A percentile compares a stretch with the other conserved stretches of the same genome.
Evolutionary conservation across 2,113 vertebrate genomes (phyloP).

Genomic region (Sterna hirundo): DNA sequence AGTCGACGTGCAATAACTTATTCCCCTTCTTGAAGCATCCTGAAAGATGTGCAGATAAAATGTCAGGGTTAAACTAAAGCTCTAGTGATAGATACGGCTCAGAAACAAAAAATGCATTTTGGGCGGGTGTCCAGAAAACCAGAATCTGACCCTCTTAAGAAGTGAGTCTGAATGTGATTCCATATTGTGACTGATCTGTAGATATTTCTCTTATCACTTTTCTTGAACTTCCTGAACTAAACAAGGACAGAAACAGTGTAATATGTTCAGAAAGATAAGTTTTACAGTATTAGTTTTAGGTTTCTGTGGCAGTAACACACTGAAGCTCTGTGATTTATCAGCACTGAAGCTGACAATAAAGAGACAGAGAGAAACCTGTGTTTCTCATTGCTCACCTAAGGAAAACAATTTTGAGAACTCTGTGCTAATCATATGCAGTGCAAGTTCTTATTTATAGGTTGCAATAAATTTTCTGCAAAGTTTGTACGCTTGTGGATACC

Average conservation of each 20-base stretch:
- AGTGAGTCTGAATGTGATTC: not conserved
- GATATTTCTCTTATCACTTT: not conserved
- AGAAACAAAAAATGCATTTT: not conserved
- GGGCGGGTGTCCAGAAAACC: not conserved
- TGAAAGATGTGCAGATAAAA: not conserved
- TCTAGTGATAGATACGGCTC: not conserved
- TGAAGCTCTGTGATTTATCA: not conserved
- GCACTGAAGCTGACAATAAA: not conserved
- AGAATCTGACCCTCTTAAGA: not conserved
- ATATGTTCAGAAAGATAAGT: not conserved
- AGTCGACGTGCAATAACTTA: not conserved
- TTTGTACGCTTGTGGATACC: not conserved
- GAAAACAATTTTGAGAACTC: not conserved
- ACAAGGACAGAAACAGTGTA: not conserved
- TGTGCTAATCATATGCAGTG: not conserved
- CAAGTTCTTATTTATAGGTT: not conserved
- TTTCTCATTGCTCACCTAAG: not conserved
- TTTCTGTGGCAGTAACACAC: not conserved
- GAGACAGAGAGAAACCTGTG: not conserved
- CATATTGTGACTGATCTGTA: not conserved
- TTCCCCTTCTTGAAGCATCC: not conserved
- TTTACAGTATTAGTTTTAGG: not conserved
- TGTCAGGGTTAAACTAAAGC: not conserved
- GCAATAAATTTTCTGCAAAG: not conserved
- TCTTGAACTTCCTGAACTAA: not conserved